A percentile compares a stretch with the other conserved stretches of the same genome.
These are phyloP conservation scores for Tympanoctomys barrerae DNA, from an alignment of 2,797 vertebrate genomes.

Conservation along the genomic window DNA sequence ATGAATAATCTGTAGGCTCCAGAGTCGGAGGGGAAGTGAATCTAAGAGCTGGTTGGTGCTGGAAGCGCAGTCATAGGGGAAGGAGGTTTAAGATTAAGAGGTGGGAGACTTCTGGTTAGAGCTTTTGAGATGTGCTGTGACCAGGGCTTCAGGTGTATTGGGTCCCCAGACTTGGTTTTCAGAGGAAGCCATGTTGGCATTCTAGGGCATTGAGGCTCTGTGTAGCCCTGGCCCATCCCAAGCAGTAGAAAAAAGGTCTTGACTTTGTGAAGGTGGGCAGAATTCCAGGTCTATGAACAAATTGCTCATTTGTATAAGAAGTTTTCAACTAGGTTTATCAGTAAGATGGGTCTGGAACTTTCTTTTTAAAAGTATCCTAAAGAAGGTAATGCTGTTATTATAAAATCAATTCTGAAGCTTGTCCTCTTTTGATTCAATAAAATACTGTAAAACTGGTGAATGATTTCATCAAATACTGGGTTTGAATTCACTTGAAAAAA, in stretches of 20 bases:
- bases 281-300: constrained; percentile 26
- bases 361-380: neutral
- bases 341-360: neutral
- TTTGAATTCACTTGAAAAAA: neutral
- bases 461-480: neutral
- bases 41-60: neutral
- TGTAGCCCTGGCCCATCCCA: neutral
- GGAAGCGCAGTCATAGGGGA: neutral
- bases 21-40: neutral
- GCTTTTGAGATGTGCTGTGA: neutral
- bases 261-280: neutral
- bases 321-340: neutral
- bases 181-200: neutral
- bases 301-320: neutral
- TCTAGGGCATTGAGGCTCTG: neutral
- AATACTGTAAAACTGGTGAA: neutral
- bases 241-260: neutral
- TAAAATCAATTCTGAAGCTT: neutral
- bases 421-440: neutral
- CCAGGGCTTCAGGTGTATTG: neutral
- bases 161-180: neutral
- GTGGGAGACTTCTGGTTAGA: neutral
- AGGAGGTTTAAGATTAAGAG: neutral
- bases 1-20: neutral
- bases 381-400: neutral